Conservation (phyloP, 2,888 invertebrate genomes). For the Schrankia costaestrigalis region DNA sequence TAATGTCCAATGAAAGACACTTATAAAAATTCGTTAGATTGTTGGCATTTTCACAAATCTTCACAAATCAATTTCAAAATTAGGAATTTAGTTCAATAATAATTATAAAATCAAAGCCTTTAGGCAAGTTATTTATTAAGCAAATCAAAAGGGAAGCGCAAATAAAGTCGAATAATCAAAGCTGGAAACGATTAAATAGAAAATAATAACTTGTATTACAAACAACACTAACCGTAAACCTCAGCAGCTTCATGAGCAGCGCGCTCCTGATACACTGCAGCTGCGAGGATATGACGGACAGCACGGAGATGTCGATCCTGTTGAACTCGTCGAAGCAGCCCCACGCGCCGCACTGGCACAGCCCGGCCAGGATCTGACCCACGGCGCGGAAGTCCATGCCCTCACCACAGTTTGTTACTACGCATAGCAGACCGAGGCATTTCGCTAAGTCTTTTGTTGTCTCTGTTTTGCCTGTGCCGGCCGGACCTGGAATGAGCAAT, state of each 20-base stretch:
- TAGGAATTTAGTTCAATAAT: too few relatives aligned
- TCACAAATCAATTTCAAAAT: too few relatives aligned
- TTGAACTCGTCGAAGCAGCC: slow-evolving; percentile 98
- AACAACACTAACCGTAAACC: slow-evolving; percentile 84
- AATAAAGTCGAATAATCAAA: too few relatives aligned
- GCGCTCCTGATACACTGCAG: slow-evolving; percentile 94
- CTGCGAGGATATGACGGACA: slow-evolving; percentile 96
- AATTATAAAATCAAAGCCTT: too few relatives aligned
- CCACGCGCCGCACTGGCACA: slow-evolving; percentile 95
- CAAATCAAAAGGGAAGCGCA: too few relatives aligned
- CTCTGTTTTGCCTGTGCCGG: slow-evolving; percentile 94
- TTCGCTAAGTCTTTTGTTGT: slow-evolving; percentile 95
- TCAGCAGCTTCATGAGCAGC: slow-evolving; percentile 85
- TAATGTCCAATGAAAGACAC: too few relatives aligned
- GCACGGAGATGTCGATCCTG: slow-evolving; percentile 93
- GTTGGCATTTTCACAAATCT: too few relatives aligned
- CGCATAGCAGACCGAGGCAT: slow-evolving; percentile 89
- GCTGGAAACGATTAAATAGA: neutral
- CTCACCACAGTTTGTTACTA: slow-evolving; percentile 96
- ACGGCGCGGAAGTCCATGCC: slow-evolving; percentile 94
- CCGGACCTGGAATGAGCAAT: slow-evolving; percentile 77
- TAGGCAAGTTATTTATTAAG: too few relatives aligned
- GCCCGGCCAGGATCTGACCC: slow-evolving; percentile 84
- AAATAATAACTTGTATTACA: neutral
- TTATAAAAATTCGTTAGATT: too few relatives aligned